Evolutionary conservation across 2,888 invertebrate genomes (phyloP), one percentile per base, ranked within the genome.

Genomic region (Pristionchus exspectatus): DNA sequence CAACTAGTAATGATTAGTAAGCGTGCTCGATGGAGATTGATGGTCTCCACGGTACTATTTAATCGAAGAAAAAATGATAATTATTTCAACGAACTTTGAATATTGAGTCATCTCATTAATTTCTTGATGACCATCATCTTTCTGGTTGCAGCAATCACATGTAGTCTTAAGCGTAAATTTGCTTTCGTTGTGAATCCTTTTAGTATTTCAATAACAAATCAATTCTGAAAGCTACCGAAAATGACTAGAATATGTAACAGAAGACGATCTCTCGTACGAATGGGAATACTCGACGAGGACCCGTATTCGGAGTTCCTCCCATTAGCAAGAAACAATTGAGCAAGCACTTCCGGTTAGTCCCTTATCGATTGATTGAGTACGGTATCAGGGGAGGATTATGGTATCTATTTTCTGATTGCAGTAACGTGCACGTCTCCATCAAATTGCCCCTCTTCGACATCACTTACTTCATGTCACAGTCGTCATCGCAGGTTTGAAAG

Each of bases 381-480:
- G 74, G 44, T 59, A 66, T 12, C 9, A 56, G 24, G 33, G 4
- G 59, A 50, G 14, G 86, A 33, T 69, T 44, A 63, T 30, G 27
- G 18, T 50, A 56, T 56, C 24, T 38, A 38, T 38, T 38, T 90
- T 2, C 24, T 44, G 27, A 27, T 91, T 98, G 97, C 95, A 97
- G 97, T 92, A 97, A 97, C 94, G 97, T 98, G 59, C 97, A 98
- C 95, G 96, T 98, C 9, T 97, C 97, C 12, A 96, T 98, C 94
- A 97, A 97, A 0, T 96, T 98, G 88, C 98, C 98, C 94, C 97
- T 97, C 93, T 96, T 96, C 93, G 95, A 96, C 91, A 96, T 98
- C 16, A 97, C 97, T 95, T 99, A 99, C 96, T 99, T 98, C 99
- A 98, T 98, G 96, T 98, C 98, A 0, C 98, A 98, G 93, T 97